Conservation (phyloP, 2,888 invertebrate species). For the Nephrotoma flavescens region DNA sequence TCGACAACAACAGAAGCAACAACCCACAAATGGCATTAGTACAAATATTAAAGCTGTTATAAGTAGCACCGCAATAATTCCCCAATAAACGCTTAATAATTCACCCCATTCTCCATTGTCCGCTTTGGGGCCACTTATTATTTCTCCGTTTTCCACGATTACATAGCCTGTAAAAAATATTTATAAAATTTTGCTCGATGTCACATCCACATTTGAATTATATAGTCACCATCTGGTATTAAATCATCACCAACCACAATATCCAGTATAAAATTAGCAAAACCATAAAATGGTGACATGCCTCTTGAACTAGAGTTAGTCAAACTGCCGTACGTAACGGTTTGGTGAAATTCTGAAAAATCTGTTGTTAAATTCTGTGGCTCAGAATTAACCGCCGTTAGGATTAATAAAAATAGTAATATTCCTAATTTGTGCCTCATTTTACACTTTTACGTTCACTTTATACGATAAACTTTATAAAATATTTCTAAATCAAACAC, state of each 20-base stretch:
- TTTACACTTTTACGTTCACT: background rate
- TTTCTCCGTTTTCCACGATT: constrained; percentile 18
- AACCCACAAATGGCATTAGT: constrained; percentile 67
- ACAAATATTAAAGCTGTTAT: constrained; percentile 49
- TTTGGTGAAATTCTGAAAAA: background rate
- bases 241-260: constrained; percentile 25
- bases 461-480: too few relatives aligned
- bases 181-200: background rate
- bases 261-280: constrained; percentile 56
- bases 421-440: background rate
- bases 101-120: constrained; percentile 33
- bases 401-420: background rate
- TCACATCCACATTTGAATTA: background rate
- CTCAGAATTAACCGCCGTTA: background rate
- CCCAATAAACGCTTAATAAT: constrained; percentile 36
- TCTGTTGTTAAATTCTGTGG: background rate
- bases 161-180: constrained; percentile 19
- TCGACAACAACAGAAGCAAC: constrained; percentile 79
- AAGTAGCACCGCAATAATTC: constrained; percentile 41
- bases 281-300: constrained; percentile 68
- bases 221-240: constrained; percentile 22
- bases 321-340: constrained; percentile 32
- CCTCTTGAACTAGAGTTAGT: constrained; percentile 58
- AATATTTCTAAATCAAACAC: too few relatives aligned
- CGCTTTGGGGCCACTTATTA: constrained; percentile 23